Evolutionary conservation across 64 coral and sea anemone genomes (phyloP), one percentile per base, ranked within the genome.

Genomic region (Acropora tenuis): DNA sequence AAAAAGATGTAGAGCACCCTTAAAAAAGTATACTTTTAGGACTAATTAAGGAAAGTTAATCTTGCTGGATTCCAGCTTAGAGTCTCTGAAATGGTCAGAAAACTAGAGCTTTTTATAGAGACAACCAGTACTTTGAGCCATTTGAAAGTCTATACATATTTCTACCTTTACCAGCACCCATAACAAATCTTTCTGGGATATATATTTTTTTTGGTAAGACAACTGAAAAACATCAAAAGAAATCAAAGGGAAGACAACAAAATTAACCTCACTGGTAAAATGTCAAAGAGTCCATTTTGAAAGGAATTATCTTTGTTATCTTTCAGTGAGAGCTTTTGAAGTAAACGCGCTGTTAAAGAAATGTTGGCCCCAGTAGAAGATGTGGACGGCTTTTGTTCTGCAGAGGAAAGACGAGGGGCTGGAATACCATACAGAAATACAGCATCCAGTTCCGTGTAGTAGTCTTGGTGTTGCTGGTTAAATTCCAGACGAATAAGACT

Each of bases 381-480:
- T 76, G 50, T 61, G 18, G 4, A n/a, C 17, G 16, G 30, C 55
- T 90, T 60, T 30, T 12, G 18, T 66, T 65, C 48, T 19, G 3
- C 18, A 8, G 6, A 2, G 1, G 8, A 43, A 66, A 80, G 89
- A 63, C 74, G n/a, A 2, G 53, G 17, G 12, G 73, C 43, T 11
- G 74, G 73, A 13, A 75, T 80, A n/a, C 97, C 94, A 67, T 79
- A 91, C 52, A 99, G 80, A 77, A 86, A 86, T 74, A 99, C 94
- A 43, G 97, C 97, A 92, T 99, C 97, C 42, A 99, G 88, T 55
- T 99, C 94, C 66, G 97, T 99, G 86, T 99, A 99, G 80, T 99
- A 99, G 8, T 92, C 74, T 3, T 96, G 79, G 79, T 94, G 97
- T n/a, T 75, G 78, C 83, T 99, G 97, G 71, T 99, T 96, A 49